Conservation (phyloP, 2,797 vertebrate species). For the Mareca penelope region DNA sequence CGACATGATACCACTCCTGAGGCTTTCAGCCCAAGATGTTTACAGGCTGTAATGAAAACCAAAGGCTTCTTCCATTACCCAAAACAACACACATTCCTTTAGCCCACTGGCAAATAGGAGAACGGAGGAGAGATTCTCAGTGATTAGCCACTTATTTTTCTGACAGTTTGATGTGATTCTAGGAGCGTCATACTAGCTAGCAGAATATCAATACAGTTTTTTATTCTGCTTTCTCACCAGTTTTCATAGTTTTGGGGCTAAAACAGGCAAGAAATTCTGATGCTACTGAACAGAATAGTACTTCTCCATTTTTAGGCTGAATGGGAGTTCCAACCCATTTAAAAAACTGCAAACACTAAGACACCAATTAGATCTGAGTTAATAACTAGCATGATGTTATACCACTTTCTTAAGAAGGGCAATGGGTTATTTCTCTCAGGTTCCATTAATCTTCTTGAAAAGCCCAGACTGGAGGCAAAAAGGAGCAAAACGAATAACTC, state of each 20-base stretch:
- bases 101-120: conserved; percentile 51
- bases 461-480: conserved; percentile 46
- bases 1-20: conserved; percentile 43
- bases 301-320: not conserved
- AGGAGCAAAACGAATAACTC: conserved; percentile 53
- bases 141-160: conserved; percentile 49
- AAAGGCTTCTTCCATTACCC: conserved; percentile 63
- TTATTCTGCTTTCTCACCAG: not conserved
- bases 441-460: conserved; percentile 60
- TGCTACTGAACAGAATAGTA: not conserved
- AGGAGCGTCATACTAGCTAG: conserved; percentile 41
- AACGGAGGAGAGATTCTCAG: not conserved
- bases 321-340: not conserved
- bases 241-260: not conserved
- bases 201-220: not conserved
- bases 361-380: not conserved
- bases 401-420: not conserved
- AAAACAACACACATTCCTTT: conserved; percentile 67
- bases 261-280: not conserved
- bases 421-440: conserved; percentile 46
- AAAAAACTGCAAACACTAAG: not conserved
- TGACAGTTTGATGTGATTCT: conserved; percentile 63
- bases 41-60: conserved; percentile 70
- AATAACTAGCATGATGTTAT: not conserved
- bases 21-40: conserved; percentile 61